Conservation (phyloP, 2,113 vertebrate genomes). For the zebrafish (Danio rerio) region DNA sequence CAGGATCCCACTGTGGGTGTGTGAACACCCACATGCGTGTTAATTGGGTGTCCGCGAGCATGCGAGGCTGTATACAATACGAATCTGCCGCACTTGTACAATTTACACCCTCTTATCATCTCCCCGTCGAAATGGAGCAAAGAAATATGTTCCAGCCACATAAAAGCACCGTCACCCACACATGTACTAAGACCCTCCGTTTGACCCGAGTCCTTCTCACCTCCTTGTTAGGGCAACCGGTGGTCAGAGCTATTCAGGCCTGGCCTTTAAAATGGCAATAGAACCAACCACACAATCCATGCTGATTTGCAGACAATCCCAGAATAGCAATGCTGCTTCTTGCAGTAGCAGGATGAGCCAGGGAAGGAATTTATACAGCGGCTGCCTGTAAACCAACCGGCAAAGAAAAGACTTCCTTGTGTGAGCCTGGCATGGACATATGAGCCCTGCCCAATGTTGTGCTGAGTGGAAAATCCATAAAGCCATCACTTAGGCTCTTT, state of each 20-base stretch:
- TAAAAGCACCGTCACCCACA: conserved; percentile 22
- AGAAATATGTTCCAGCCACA: conserved; percentile 41
- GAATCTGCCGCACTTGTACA: conserved; percentile 54
- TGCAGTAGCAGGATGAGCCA: conserved; percentile 69
- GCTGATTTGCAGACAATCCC: conserved; percentile 66
- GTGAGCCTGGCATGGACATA: conserved; percentile 63
- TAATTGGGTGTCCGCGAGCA: conserved; percentile 54
- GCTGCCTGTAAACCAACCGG: conserved; percentile 62
- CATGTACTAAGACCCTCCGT: not conserved
- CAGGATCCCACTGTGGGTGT: conserved; percentile 51
- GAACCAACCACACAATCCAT: conserved; percentile 63
- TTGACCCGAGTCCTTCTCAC: conserved; percentile 47
- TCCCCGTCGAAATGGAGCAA: conserved; percentile 59
- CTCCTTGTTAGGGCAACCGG: conserved; percentile 44
- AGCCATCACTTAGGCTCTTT: conserved; percentile 77
- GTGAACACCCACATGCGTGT: conserved; percentile 65
- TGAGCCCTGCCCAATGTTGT: conserved; percentile 61
- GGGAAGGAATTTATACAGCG: conserved; percentile 67
- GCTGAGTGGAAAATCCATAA: conserved; percentile 75
- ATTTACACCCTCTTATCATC: conserved; percentile 64
- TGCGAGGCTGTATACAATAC: conserved; percentile 63
- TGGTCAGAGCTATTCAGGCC: conserved; percentile 52
- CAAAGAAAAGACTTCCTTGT: conserved; percentile 67
- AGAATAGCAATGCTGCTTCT: conserved; percentile 71
- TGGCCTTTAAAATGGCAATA: conserved; percentile 55